Base-by-base conservation (phyloP, 1,140 invertebrate genomes). In the Dinoponera quadriceps region DNA sequence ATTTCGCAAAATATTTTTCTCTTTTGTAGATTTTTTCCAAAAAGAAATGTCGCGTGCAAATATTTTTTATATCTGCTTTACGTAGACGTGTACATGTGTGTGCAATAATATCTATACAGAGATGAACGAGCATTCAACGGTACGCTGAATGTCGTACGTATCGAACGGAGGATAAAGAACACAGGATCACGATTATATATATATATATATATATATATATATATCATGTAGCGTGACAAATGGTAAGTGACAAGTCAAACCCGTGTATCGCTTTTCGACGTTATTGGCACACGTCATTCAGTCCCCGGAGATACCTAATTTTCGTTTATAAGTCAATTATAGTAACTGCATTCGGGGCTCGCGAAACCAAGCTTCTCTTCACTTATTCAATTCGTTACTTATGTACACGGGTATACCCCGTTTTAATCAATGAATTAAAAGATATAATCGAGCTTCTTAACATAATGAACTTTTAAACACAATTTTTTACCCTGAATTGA, bases 111-210 rank as follows among this genome's bases (percentile, higher is more conserved):
- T 62, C n/a, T 29, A 48, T 27, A 59, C 18, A 22, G 57, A 44
- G 38, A 44, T 9, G 38, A 5, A 16, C 20, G 14, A 59, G 20
- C 4, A 38, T 74, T 74, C 22, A 44, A 60, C 49, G 22, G 22
- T 74, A 14, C 57, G 48, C 33, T 74, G 38, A 74, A 63, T 63
- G 51, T 55, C 51, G 51, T 20, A 5, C n/a, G n/a, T 72, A 74
- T 74, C 25, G 38, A 74, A 63, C 72, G 38, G 13, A 49, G 38
- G 49, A 27, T 49, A 62, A 62, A 62, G 16, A 62, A 74, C 49
- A 74, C 29, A 63, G 29, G 49, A 62, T 62, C 7, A 5, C 7
- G 25, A 20, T 5, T 20, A 49, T 49, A 75, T 38, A 25, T 62
- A 29, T 33, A 11, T 62, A 62, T 62, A 18, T 33, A n/a, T 62